Conservation (phyloP, 2,888 invertebrate genomes). For the Incurvaria masculella region DNA sequence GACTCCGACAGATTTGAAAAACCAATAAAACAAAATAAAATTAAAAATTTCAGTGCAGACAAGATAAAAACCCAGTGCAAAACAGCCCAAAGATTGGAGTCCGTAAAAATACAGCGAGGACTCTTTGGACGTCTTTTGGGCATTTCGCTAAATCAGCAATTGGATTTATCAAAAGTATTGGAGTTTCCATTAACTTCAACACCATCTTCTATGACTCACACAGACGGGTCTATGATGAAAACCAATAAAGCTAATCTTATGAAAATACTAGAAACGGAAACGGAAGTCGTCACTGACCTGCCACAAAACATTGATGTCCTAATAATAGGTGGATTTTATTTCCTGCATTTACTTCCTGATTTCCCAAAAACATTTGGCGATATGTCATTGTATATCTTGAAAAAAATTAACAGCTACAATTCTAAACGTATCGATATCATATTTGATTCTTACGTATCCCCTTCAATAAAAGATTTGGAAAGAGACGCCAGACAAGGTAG, state of each 20-base stretch:
- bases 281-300: constrained; percentile 7
- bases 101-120: no score
- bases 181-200: constrained; percentile 1
- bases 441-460: constrained; percentile 17
- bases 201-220: constrained; percentile 17
- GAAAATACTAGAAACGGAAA: constrained; percentile 15
- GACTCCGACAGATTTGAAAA: constrained; percentile 14
- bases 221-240: constrained; percentile 16
- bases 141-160: no score
- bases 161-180: no score
- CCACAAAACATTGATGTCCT: no score
- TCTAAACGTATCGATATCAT: constrained; percentile 15
- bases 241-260: constrained; percentile 18
- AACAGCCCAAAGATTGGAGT: no score
- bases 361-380: no score
- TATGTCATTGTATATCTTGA: constrained; percentile 12
- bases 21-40: constrained; percentile 14
- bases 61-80: no score
- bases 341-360: no score
- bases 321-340: no score
- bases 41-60: constrained; percentile 9
- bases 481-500: no score
- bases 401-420: constrained; percentile 17
- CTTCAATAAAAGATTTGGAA: constrained; percentile 17
- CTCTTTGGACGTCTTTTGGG: no score